These are phyloP conservation scores for Carcinoscorpius rotundicauda DNA, from an alignment of 1,140 invertebrate genomes.

Conservation along the genomic window DNA sequence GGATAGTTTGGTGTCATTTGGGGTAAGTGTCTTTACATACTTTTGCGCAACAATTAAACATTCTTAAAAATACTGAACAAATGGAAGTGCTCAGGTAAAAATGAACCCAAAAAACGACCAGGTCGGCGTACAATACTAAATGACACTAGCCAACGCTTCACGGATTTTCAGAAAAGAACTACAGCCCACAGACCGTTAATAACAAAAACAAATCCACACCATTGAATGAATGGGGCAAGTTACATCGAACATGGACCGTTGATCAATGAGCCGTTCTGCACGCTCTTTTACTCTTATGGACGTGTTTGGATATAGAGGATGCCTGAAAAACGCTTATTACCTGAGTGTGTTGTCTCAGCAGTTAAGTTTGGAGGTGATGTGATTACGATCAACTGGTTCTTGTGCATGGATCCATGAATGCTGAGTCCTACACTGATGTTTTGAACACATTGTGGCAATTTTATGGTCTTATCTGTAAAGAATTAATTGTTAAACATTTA, in stretches of 20 bases:
- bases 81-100: too few relatives aligned
- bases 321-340: conserved; percentile 2
- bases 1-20: too few relatives aligned
- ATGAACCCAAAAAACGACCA: too few relatives aligned
- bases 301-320: conserved; percentile 2
- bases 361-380: conserved; percentile 4
- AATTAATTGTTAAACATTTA: too few relatives aligned
- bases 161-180: too few relatives aligned
- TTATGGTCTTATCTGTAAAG: neutral
- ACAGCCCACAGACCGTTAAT: too few relatives aligned
- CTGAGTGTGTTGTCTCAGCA: neutral
- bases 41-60: too few relatives aligned
- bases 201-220: too few relatives aligned
- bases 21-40: too few relatives aligned
- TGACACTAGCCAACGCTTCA: too few relatives aligned
- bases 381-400: neutral
- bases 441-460: neutral
- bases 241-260: neutral
- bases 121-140: too few relatives aligned
- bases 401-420: neutral
- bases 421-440: conserved; percentile 1
- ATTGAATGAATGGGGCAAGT: neutral
- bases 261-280: neutral
- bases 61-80: too few relatives aligned
- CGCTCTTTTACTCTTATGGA: conserved; percentile 5